Base-by-base conservation (phyloP, 2,888 invertebrate genomes). In the Scotopteryx bipunctaria region DNA sequence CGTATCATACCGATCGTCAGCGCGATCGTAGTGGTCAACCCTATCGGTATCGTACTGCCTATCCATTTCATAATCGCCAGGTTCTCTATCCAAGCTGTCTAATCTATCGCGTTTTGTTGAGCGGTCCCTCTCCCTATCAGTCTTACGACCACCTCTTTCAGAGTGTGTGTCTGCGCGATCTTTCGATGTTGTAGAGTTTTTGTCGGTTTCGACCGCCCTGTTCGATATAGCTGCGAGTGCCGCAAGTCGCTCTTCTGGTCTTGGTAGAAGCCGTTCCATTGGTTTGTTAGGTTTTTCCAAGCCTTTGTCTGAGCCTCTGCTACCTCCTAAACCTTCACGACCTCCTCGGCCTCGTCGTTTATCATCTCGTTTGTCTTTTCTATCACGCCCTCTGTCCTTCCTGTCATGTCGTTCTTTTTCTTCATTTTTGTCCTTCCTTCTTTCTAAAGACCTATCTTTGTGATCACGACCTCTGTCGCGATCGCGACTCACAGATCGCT, bases 331-430 rank as follows among this genome's bases (percentile, higher is more conserved):
- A n/a, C 89, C 87, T 47, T 86, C 73, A 17, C 87, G 88, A 13
- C 46, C 27, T 17, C 47, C 42, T 16, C 47, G 78, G 6, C 87
- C 90, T 52, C 92, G 75, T 58, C 93, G 78, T 64, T 92, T 88
- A 46, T 89, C 83, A 50, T 92, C 92, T 79, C 91, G 91, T 61
- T 71, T 79, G 55, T 89, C 94, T 45, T 93, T 92, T 56, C 93
- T 84, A 83, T 91, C 91, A 46, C 95, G 92, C 43, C 94, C 94
- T 57, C 95, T 89, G 59, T 95, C 95, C 60, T 93, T 93, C 38
- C 94, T 88, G 50, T 94, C 94, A 59, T 93, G 88, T 68, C 92
- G 83, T 63, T 93, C 92, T 71, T 92, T 91, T 36, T 92, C 91
- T 54, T 91, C 91, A 65, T 91, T 85, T 70, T 91, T 91, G 51